phyloP scores from a whole-genome alignment of 2,113 vertebrate species.

The Psophia crepitans region DNA sequence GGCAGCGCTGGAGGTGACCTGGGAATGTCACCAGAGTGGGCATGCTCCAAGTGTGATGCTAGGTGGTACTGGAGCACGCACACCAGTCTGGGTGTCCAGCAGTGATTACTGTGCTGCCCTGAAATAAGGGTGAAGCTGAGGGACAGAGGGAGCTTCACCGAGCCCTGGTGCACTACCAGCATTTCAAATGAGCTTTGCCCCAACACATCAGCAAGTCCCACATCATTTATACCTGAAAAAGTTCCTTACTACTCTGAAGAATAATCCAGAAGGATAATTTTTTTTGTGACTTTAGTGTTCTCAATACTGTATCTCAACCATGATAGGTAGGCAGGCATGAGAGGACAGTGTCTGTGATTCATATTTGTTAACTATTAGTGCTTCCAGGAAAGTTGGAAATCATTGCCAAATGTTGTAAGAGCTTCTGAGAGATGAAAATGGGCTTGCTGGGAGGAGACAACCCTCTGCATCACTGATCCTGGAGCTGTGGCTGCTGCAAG shows the following conservation, averaged over 20 bases:
- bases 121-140: background rate
- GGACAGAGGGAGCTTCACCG: background rate
- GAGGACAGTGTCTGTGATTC: background rate
- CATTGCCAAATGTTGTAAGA: background rate
- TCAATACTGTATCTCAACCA: background rate
- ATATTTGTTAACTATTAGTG: background rate
- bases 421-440: background rate
- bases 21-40: fast-evolving
- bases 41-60: background rate
- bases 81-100: background rate
- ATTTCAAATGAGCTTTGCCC: background rate
- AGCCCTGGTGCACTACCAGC: background rate
- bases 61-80: background rate
- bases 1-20: background rate
- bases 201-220: background rate
- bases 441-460: background rate
- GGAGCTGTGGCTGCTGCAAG: background rate
- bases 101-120: background rate
- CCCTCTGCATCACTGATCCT: background rate
- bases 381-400: background rate
- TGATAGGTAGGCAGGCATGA: background rate
- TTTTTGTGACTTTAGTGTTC: background rate
- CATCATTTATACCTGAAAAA: background rate
- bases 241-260: background rate
- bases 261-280: background rate